Conservation (phyloP, 2,888 invertebrate species). For the Argynnis bischoffii region DNA sequence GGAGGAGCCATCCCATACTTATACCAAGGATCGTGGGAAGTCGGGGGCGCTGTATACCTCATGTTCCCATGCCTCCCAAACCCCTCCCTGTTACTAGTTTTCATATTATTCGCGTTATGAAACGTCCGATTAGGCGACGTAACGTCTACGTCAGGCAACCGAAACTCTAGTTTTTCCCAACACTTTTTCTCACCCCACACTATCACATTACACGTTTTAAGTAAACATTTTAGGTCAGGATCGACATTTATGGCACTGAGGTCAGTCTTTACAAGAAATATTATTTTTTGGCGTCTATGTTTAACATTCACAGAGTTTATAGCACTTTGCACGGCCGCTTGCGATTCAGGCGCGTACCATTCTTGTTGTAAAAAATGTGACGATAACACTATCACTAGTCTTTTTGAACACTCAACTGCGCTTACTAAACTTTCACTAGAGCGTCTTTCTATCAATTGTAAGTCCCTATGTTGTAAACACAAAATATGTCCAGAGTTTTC, state of each 20-base stretch:
- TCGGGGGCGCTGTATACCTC: conserved; percentile 79
- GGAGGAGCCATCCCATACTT: conserved; percentile 79
- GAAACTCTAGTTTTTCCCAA: conserved; percentile 93
- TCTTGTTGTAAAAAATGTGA: conserved; percentile 91
- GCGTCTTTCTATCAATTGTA: conserved; percentile 82
- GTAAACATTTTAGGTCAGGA: conserved; percentile 87
- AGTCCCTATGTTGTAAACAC: conserved; percentile 86
- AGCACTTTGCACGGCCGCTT: conserved; percentile 90
- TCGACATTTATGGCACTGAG: conserved; percentile 86
- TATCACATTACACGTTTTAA: conserved; percentile 88
- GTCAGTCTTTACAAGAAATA: conserved; percentile 80
- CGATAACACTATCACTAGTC: conserved; percentile 90
- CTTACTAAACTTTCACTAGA: conserved; percentile 79
- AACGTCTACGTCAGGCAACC: conserved; percentile 89
- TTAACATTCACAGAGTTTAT: conserved; percentile 85
- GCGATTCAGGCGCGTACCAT: conserved; percentile 91
- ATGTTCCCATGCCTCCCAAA: conserved; percentile 77
- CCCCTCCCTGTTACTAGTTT: conserved; percentile 74
- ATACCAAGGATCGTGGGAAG: conserved; percentile 79
- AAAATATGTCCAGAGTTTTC: conserved; percentile 85
- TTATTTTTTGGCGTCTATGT: conserved; percentile 83
- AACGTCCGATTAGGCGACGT: conserved; percentile 82
- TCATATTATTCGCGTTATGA: conserved; percentile 76
- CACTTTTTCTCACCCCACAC: conserved; percentile 92
- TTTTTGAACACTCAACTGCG: conserved; percentile 84